These are phyloP conservation scores for Drosophila funebris DNA, from an alignment of 1,140 invertebrate species.

Conservation along the genomic window DNA sequence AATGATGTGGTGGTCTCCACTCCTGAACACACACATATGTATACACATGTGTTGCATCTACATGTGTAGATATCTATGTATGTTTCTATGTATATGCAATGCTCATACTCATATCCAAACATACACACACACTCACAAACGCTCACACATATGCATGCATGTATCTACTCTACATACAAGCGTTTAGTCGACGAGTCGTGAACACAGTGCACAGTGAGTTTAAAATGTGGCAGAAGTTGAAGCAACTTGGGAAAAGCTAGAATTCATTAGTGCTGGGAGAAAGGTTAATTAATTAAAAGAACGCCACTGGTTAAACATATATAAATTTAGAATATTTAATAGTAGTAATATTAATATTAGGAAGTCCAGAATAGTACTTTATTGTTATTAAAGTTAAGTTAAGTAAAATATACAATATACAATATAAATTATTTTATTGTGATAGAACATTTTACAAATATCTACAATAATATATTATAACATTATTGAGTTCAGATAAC, in stretches of 20 bases:
- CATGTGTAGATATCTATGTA: background rate
- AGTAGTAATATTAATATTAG: background rate
- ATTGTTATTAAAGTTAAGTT: no score
- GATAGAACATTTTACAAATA: no score
- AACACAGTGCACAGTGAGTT: constrained; percentile 6
- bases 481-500: no score
- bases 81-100: constrained; percentile 1
- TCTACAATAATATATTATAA: no score
- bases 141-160: background rate
- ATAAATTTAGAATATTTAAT: background rate
- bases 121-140: background rate
- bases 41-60: constrained; percentile 13
- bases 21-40: background rate
- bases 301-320: no score
- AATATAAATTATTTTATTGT: no score
- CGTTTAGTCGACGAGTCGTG: constrained; percentile 17
- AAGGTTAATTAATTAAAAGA: constrained; percentile 4
- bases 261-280: background rate
- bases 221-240: background rate
- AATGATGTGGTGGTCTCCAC: constrained; percentile 40
- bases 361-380: no score
- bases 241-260: constrained; percentile 1
- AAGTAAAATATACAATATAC: no score
- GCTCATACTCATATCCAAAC: constrained; percentile 2
- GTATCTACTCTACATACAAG: constrained; percentile 11